Conservation (phyloP, 2,797 vertebrate species). For the Eulemur mongoz region DNA sequence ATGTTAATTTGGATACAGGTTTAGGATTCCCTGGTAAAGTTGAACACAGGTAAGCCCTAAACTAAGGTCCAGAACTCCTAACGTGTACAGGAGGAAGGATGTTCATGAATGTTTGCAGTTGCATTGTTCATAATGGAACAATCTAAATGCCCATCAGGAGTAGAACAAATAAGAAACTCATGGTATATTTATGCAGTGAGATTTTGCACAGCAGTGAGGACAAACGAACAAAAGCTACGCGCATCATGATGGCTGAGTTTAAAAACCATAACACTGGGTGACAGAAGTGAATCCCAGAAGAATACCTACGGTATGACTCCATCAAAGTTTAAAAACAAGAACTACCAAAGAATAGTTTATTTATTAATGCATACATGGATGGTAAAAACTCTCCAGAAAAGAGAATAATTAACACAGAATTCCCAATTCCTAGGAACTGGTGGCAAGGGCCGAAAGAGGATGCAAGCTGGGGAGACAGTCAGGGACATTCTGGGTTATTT, state of each 20-base stretch:
- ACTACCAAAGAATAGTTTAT: neutral
- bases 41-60: neutral
- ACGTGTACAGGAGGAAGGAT: neutral
- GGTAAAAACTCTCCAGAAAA: neutral
- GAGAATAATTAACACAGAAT: neutral
- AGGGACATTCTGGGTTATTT: neutral
- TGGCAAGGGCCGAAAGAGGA: neutral
- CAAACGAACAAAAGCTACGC: neutral
- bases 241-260: neutral
- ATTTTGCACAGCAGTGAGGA: neutral
- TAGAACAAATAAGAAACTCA: neutral
- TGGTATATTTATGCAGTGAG: accelerated
- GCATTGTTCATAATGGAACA: neutral
- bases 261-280: neutral
- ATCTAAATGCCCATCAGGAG: neutral
- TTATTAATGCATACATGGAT: neutral
- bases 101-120: neutral
- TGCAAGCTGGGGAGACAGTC: accelerated
- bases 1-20: neutral
- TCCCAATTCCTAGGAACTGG: neutral
- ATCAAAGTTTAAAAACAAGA: neutral
- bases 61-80: neutral
- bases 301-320: neutral
- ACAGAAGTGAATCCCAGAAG: neutral
- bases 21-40: neutral